Percentiles rank a stretch among this genome's conserved stretches.
Conservation (phyloP, 1,140 invertebrate species). For the Limonius californicus region DNA sequence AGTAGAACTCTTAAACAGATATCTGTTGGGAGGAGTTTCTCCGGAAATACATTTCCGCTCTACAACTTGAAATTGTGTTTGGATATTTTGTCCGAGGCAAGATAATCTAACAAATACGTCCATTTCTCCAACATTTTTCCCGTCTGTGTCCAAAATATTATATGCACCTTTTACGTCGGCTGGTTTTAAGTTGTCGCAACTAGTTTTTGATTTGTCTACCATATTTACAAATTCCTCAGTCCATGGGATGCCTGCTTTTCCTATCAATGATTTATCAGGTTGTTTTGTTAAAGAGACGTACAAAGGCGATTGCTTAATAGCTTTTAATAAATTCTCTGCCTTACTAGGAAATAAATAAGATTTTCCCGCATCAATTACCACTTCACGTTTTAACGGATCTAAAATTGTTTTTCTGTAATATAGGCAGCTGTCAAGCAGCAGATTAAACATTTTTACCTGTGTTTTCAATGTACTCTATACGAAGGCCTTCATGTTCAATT, state of each 20-base stretch:
- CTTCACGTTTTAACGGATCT: background rate
- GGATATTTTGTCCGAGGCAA: conserved; percentile 35
- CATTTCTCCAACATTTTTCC: conserved; percentile 27
- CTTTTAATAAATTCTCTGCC: conserved; percentile 23
- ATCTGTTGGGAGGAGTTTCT: conserved; percentile 6
- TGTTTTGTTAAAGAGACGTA: conserved; percentile 28
- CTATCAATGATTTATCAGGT: conserved; percentile 20
- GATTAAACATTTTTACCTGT: too few relatives aligned
- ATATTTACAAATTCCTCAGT: conserved; percentile 34
- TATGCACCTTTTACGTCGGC: conserved; percentile 20
- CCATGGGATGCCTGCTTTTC: conserved; percentile 27
- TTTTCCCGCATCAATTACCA: conserved; percentile 26
- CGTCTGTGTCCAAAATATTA: conserved; percentile 16
- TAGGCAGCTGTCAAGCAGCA: too few relatives aligned
- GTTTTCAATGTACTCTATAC: too few relatives aligned
- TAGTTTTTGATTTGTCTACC: conserved; percentile 32
- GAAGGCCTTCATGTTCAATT: too few relatives aligned
- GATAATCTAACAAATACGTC: conserved; percentile 34
- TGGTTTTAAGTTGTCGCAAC: conserved; percentile 22
- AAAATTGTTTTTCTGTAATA: too few relatives aligned
- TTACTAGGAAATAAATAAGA: conserved; percentile 34
- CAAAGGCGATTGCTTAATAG: conserved; percentile 27
- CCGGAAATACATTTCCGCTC: conserved; percentile 17
- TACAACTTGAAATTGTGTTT: conserved; percentile 35
- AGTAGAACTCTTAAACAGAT: conserved; percentile 31